Conservation (phyloP, 2,113 vertebrate species). For the Aptenodytes forsteri region DNA sequence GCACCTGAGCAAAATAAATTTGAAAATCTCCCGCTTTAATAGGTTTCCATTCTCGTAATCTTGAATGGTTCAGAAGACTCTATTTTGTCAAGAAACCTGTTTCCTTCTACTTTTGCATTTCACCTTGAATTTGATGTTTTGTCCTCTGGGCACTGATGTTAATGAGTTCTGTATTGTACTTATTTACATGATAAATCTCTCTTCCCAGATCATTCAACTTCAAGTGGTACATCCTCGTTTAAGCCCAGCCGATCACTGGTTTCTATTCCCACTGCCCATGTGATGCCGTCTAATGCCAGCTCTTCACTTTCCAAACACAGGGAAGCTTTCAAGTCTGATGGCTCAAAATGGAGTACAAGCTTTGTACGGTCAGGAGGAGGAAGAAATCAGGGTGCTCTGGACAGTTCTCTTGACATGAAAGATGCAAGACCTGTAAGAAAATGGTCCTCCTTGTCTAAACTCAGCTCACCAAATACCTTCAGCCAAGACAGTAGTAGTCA, state of each 20-base stretch:
- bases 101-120: neutral
- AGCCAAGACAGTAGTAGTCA: slow-evolving; percentile 45
- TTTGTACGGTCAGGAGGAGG: slow-evolving; percentile 70
- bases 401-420: slow-evolving; percentile 85
- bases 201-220: slow-evolving; percentile 88
- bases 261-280: slow-evolving; percentile 84
- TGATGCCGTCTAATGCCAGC: slow-evolving; percentile 84
- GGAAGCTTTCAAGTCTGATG: slow-evolving; percentile 65
- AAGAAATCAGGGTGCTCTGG: slow-evolving; percentile 57
- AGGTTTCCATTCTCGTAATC: neutral
- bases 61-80: neutral
- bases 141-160: neutral
- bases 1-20: neutral
- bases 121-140: neutral
- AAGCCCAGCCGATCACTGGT: slow-evolving; percentile 79
- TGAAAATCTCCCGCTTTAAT: neutral
- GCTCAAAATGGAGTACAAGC: slow-evolving; percentile 76
- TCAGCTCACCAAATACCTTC: slow-evolving; percentile 72
- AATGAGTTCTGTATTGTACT: neutral
- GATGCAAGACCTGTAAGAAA: slow-evolving; percentile 85
- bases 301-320: slow-evolving; percentile 75
- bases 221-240: slow-evolving; percentile 85
- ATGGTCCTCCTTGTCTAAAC: slow-evolving; percentile 91
- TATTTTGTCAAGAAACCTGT: neutral
- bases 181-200: neutral